phyloP scores from a whole-genome alignment of 1,140 invertebrate species.

The Rhagoletis pomonella region DNA sequence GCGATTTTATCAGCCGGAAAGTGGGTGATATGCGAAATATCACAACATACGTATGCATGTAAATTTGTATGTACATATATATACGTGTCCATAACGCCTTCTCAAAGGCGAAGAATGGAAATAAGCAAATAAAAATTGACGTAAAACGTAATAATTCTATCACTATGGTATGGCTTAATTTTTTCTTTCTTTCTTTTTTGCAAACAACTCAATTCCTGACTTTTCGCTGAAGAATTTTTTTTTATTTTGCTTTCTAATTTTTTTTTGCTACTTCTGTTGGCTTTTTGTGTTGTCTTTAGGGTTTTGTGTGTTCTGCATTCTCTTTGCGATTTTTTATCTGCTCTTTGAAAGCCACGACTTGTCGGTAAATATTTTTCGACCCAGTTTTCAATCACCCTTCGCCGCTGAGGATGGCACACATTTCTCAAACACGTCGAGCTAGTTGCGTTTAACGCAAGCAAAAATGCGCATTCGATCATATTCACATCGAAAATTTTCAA shows the following conservation, averaged over 20 bases:
- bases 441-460: not conserved
- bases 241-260: not conserved
- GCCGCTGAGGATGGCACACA: not conserved
- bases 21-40: not conserved
- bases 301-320: not conserved
- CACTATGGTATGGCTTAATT: slow-evolving; percentile 1
- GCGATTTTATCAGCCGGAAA: not conserved
- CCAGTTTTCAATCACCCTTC: slow-evolving; percentile 26
- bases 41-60: not conserved
- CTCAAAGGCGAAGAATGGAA: not conserved
- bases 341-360: not conserved
- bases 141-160: slow-evolving; percentile 24
- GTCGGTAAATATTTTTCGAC: slow-evolving; percentile 37
- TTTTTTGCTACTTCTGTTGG: not conserved
- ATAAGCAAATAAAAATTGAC: slow-evolving; percentile 34
- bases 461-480: slow-evolving; percentile 52
- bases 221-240: no score
- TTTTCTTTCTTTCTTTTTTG: not conserved
- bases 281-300: slow-evolving; percentile 26
- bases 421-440: not conserved
- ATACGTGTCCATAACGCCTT: not conserved
- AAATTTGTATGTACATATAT: not conserved
- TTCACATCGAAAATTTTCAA: slow-evolving; percentile 5
- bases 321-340: slow-evolving; percentile 18
- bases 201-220: not conserved